Evolutionary conservation across 2,888 invertebrate genomes (phyloP).

Genomic region (Cosmopolites sordidus): DNA sequence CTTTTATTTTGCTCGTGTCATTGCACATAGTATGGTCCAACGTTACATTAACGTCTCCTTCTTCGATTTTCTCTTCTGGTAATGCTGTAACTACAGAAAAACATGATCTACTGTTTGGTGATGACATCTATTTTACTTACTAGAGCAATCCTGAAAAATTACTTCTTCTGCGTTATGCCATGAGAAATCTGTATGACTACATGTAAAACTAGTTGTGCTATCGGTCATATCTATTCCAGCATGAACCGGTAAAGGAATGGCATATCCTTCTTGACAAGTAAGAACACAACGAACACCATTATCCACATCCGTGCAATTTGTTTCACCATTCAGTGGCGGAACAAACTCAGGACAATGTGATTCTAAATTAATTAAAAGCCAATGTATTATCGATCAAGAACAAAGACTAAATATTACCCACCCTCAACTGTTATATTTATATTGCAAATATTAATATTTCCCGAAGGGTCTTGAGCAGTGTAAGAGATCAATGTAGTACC

Average conservation of each 20-base stretch:
- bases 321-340: slow-evolving; percentile 41
- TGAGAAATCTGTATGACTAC: slow-evolving; percentile 42
- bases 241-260: slow-evolving; percentile 49
- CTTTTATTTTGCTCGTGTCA: slow-evolving; percentile 44
- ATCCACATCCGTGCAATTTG: slow-evolving; percentile 37
- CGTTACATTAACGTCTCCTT: slow-evolving; percentile 44
- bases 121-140: slow-evolving; percentile 31
- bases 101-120: too few relatives aligned
- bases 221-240: slow-evolving; percentile 18
- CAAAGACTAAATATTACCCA: slow-evolving; percentile 32
- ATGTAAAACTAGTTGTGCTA: slow-evolving; percentile 31
- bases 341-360: slow-evolving; percentile 40
- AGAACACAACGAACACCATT: slow-evolving; percentile 51
- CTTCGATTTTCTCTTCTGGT: slow-evolving; percentile 51
- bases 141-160: slow-evolving; percentile 56
- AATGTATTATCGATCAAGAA: not conserved
- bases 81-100: slow-evolving; percentile 47
- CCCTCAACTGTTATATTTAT: slow-evolving; percentile 60
- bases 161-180: slow-evolving; percentile 44
- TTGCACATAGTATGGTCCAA: slow-evolving; percentile 45
- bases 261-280: slow-evolving; percentile 59
- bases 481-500: slow-evolving; percentile 58
- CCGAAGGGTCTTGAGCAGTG: slow-evolving; percentile 55
- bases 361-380: slow-evolving; percentile 31
- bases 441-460: slow-evolving; percentile 56